Conservation (phyloP, 1,140 invertebrate genomes). For the Drosophila auraria region DNA sequence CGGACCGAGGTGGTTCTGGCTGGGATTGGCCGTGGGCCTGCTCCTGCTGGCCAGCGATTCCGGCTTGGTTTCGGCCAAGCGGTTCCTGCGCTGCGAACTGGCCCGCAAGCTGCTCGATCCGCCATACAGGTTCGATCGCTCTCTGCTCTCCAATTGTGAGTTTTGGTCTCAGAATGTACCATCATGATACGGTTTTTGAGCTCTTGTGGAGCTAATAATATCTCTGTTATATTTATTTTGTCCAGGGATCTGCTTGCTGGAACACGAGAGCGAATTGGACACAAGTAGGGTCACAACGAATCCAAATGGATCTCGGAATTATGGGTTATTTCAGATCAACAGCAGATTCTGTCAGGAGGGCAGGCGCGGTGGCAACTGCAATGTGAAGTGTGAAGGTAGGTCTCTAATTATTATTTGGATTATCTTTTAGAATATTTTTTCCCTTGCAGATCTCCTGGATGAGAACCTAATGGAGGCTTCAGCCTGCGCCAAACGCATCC, state of each 20-base stretch:
- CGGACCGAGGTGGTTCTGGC: slow-evolving; percentile 31
- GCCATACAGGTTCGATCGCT: slow-evolving; percentile 57
- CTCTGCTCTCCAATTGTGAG: slow-evolving; percentile 64
- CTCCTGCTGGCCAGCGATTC: slow-evolving; percentile 4
- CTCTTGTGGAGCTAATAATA: no score
- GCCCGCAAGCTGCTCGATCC: slow-evolving; percentile 61
- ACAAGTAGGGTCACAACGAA: slow-evolving; percentile 87
- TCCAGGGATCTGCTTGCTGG: slow-evolving; percentile 89
- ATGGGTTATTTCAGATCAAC: slow-evolving; percentile 88
- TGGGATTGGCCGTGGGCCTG: slow-evolving; percentile 33
- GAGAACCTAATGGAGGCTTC: slow-evolving; percentile 90
- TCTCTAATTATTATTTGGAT: no score
- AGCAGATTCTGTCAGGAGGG: slow-evolving; percentile 62
- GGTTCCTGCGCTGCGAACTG: slow-evolving; percentile 60
- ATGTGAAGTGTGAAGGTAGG: slow-evolving; percentile 70
- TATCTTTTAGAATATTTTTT: neutral
- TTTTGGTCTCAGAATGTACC: neutral
- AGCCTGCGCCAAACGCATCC: slow-evolving; percentile 88
- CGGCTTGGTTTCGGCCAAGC: slow-evolving; percentile 42
- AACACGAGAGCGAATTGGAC: slow-evolving; percentile 88
- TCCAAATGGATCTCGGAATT: slow-evolving; percentile 88
- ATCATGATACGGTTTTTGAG: no score
- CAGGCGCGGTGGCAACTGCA: slow-evolving; percentile 62
- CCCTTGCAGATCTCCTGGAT: slow-evolving; percentile 86
- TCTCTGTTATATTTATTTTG: neutral